Conservation (phyloP, 2,888 invertebrate genomes). For the Scaptodrosophila latifasciaeformis region DNA sequence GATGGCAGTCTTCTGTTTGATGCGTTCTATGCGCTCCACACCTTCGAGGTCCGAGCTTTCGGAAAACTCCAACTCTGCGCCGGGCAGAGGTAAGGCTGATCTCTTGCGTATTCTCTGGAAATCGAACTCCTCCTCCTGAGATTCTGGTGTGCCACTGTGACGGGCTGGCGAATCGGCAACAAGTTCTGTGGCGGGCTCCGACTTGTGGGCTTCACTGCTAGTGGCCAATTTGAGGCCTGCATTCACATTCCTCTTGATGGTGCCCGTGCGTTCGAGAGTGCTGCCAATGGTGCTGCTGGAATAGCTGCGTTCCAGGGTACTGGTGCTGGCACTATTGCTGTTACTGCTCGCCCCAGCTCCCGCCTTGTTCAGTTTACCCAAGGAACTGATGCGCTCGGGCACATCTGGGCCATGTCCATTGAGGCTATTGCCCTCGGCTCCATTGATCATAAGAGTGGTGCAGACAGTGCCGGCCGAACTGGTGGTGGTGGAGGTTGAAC, state of each 20-base stretch:
- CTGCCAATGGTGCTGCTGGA: conserved; percentile 76
- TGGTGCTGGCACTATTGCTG: conserved; percentile 76
- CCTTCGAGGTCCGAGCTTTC: conserved; percentile 92
- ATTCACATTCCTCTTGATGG: conserved; percentile 74
- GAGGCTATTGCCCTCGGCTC: conserved; percentile 77
- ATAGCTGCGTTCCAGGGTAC: conserved; percentile 78
- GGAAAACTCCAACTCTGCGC: conserved; percentile 85
- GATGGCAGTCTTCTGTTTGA: conserved; percentile 89
- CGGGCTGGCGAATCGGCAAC: conserved; percentile 7
- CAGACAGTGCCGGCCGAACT: conserved; percentile 94
- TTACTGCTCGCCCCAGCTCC: conserved; percentile 49
- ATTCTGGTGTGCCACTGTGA: conserved; percentile 42
- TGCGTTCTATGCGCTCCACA: conserved; percentile 89
- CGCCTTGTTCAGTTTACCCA: conserved; percentile 78
- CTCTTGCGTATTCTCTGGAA: conserved; percentile 59
- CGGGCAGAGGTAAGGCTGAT: conserved; percentile 53
- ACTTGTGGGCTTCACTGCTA: conserved; percentile 40
- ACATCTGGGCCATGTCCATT: conserved; percentile 82
- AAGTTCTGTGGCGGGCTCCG: conserved; percentile 61
- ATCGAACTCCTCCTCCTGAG: conserved; percentile 71
- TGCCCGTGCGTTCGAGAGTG: conserved; percentile 75
- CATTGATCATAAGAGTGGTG: conserved; percentile 84
- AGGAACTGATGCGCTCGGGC: conserved; percentile 88
- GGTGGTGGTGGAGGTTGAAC: conserved; percentile 92
- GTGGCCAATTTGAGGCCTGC: conserved; percentile 76